Evolutionary conservation across 2,888 invertebrate genomes (phyloP).

Genomic region (Drosophila fulvimacula): DNA sequence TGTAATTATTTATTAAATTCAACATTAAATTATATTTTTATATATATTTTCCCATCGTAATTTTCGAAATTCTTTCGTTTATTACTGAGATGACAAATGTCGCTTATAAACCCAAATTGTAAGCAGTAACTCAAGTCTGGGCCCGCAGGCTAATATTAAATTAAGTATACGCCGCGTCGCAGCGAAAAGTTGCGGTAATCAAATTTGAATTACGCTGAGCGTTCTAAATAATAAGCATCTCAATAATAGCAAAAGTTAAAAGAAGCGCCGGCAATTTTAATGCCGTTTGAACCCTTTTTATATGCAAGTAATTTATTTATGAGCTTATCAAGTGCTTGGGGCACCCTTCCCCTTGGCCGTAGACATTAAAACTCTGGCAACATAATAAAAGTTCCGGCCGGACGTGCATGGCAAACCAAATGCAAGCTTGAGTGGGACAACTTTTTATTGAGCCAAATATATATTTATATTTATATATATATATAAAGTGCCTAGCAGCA

Average conservation of each 20-base stretch:
- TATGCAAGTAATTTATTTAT: constrained; percentile 69
- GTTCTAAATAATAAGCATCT: constrained; percentile 37
- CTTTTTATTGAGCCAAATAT: constrained; percentile 21
- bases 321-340: constrained; percentile 47
- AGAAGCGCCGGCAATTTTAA: constrained; percentile 44
- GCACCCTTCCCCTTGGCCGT: constrained; percentile 13
- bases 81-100: not conserved
- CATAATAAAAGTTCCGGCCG: constrained; percentile 64
- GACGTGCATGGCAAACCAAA: constrained; percentile 61
- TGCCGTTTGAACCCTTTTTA: constrained; percentile 60
- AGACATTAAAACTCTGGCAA: constrained; percentile 72
- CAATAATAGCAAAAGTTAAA: constrained; percentile 63
- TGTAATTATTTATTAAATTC: too few species aligned
- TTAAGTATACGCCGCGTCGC: constrained; percentile 34
- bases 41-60: not conserved
- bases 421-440: constrained; percentile 13
- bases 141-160: constrained; percentile 14
- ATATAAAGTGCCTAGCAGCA: constrained; percentile 32
- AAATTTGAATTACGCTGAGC: constrained; percentile 33
- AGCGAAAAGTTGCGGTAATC: constrained; percentile 39
- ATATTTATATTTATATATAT: not conserved
- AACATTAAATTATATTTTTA: not conserved
- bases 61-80: not conserved
- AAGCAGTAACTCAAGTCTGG: not conserved
- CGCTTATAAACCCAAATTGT: not conserved